phyloP scores from a whole-genome alignment of 2,797 vertebrate species.

The Neosalanx taihuensis region DNA sequence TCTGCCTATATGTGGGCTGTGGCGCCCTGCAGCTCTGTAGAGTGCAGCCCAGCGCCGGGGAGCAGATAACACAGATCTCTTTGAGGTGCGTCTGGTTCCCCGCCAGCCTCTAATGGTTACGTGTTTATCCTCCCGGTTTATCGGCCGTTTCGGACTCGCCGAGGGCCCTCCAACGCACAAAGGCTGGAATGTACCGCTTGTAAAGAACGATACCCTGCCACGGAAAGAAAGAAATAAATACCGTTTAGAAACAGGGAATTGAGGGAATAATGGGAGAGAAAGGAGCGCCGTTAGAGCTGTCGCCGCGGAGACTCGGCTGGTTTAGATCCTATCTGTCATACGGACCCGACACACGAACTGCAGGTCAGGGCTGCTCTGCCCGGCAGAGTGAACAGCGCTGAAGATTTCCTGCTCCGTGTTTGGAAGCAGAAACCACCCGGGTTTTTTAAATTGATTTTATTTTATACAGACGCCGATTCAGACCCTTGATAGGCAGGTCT shows the following conservation, averaged over 20 bases:
- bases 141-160: slow-evolving; percentile 41
- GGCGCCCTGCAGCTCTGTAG: slow-evolving; percentile 42
- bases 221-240: slow-evolving; percentile 34
- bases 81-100: slow-evolving; percentile 61
- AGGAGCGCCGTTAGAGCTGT: slow-evolving; percentile 27
- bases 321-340: slow-evolving; percentile 48
- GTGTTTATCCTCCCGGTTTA: slow-evolving; percentile 70
- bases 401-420: slow-evolving; percentile 16
- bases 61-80: slow-evolving; percentile 66
- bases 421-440: slow-evolving; percentile 36
- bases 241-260: slow-evolving; percentile 38
- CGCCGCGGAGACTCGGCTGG: slow-evolving; percentile 21
- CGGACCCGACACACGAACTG: slow-evolving; percentile 30
- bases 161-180: slow-evolving; percentile 42
- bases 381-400: slow-evolving; percentile 35
- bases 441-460: not conserved
- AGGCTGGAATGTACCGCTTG: slow-evolving; percentile 52
- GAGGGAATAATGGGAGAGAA: slow-evolving; percentile 45
- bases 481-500: slow-evolving; percentile 54
- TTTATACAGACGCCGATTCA: slow-evolving; percentile 49
- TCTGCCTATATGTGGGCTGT: slow-evolving; percentile 41
- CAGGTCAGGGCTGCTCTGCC: slow-evolving; percentile 22
- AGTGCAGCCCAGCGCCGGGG: slow-evolving; percentile 27
- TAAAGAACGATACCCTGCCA: slow-evolving; percentile 32
- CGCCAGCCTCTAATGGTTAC: slow-evolving; percentile 67